Evolutionary conservation across 2,113 vertebrate genomes (phyloP).

Genomic region (Eretmochelys imbricata): DNA sequence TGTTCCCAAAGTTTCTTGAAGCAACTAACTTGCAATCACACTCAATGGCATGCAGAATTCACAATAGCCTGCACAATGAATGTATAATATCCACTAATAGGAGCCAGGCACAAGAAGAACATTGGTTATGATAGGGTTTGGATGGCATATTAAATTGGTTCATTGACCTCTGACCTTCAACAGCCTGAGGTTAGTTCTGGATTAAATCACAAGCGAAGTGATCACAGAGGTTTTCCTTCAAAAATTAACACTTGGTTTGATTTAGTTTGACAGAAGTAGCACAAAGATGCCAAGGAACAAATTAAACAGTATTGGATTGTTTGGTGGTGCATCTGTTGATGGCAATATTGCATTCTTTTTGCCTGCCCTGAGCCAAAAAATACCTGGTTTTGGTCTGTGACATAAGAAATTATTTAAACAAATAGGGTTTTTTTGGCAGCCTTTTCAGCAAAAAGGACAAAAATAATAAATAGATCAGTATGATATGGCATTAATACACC

Average conservation of each 20-base stretch:
- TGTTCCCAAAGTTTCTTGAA: conserved; percentile 17
- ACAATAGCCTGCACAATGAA: neutral
- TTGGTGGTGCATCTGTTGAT: conserved; percentile 82
- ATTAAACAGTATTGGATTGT: conserved; percentile 81
- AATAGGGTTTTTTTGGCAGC: neutral
- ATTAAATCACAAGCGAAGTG: conserved; percentile 85
- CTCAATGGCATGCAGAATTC: neutral
- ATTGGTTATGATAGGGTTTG: conserved; percentile 47
- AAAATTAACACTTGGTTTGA: conserved; percentile 85
- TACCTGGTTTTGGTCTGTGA: conserved; percentile 51
- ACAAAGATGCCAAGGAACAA: conserved; percentile 82
- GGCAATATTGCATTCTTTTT: conserved; percentile 55
- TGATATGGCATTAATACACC: neutral
- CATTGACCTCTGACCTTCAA: conserved; percentile 85
- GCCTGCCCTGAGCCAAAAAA: conserved; percentile 67
- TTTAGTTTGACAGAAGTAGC: conserved; percentile 86
- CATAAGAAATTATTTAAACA: conserved; percentile 52
- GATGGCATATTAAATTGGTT: conserved; percentile 81
- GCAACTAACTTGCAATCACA: neutral
- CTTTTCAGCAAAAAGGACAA: neutral
- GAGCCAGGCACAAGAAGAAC: neutral
- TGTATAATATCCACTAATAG: neutral
- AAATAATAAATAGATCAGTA: neutral
- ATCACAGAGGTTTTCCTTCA: conserved; percentile 85
- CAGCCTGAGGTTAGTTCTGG: conserved; percentile 82